These are phyloP conservation scores for Hyperoodon ampullatus DNA, from an alignment of 2,113 vertebrate species.

Conservation along the genomic window DNA sequence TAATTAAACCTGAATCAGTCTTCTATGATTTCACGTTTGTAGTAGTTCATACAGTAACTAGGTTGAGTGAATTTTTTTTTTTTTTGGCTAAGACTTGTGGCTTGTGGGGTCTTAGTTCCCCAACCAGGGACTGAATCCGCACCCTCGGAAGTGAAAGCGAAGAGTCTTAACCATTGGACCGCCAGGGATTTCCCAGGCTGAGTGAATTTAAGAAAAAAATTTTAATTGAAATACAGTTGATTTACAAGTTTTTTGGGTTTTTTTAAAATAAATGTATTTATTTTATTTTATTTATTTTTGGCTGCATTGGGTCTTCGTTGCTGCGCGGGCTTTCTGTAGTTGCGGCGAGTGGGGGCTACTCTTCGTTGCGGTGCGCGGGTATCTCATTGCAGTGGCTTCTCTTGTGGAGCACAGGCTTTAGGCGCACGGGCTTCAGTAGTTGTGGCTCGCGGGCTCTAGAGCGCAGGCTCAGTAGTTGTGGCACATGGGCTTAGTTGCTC, in stretches of 20 bases:
- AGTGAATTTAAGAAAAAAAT: neutral
- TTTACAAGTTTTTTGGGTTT: neutral
- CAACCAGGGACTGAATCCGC: neutral
- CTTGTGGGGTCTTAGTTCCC: neutral
- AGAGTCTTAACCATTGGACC: neutral
- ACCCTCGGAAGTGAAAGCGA: neutral
- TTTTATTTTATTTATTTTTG: no score
- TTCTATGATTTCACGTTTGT: neutral
- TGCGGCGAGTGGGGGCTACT: no score
- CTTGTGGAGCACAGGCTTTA: no score
- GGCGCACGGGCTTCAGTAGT: no score
- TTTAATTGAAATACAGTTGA: neutral
- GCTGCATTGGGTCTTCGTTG: no score
- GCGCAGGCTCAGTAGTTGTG: no score
- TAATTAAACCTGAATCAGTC: neutral
- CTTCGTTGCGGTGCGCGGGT: accelerated
- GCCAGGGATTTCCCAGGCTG: neutral
- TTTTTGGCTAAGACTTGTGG: neutral
- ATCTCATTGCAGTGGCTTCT: no score
- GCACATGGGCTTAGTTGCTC: no score
- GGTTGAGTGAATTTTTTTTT: neutral
- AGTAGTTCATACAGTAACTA: neutral
- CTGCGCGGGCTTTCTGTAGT: no score
- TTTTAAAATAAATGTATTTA: no score
- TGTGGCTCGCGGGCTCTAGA: no score